Conservation (phyloP, 2,113 vertebrate species). For the Poecile atricapillus region DNA sequence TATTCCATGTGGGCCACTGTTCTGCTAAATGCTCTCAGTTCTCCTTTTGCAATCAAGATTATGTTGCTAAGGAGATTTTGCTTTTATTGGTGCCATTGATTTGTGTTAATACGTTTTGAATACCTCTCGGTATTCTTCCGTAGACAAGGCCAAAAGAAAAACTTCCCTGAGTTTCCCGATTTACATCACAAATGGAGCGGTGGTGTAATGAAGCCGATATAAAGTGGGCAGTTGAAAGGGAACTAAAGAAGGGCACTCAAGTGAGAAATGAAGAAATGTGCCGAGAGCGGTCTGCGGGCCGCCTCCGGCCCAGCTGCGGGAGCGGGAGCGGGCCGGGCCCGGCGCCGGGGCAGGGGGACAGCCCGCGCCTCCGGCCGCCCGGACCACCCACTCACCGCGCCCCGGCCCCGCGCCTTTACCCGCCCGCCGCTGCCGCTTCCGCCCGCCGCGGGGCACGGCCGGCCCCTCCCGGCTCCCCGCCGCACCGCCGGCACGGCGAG, state of each 20-base stretch:
- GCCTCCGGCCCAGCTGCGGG: constrained; percentile 76
- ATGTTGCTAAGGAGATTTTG: constrained; percentile 99
- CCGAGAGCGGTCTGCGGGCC: constrained; percentile 72
- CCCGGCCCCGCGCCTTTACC: background rate
- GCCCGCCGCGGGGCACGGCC: background rate
- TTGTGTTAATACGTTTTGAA: constrained; percentile 99
- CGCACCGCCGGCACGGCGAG: background rate
- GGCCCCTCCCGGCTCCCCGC: background rate
- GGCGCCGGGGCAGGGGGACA: constrained; percentile 43
- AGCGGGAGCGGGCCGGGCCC: constrained; percentile 59
- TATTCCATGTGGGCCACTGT: constrained; percentile 86
- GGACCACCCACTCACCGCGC: constrained; percentile 77
- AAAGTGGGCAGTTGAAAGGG: constrained; percentile 86
- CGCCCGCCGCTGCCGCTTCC: background rate
- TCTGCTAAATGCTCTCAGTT: constrained; percentile 89
- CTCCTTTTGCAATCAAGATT: constrained; percentile 96
- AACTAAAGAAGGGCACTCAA: constrained; percentile 98
- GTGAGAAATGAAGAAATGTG: constrained; percentile 98
- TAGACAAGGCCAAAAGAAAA: constrained; percentile 90
- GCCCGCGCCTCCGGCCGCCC: constrained; percentile 46
- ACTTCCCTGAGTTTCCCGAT: constrained; percentile 93
- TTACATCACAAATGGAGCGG: constrained; percentile 92
- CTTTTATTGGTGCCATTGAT: constrained; percentile 99
- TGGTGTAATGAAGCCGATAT: constrained; percentile 89
- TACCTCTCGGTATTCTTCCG: constrained; percentile 94